Evolutionary conservation across 2,888 invertebrate genomes (phyloP).

Genomic region (Phaedon cochleariae): DNA sequence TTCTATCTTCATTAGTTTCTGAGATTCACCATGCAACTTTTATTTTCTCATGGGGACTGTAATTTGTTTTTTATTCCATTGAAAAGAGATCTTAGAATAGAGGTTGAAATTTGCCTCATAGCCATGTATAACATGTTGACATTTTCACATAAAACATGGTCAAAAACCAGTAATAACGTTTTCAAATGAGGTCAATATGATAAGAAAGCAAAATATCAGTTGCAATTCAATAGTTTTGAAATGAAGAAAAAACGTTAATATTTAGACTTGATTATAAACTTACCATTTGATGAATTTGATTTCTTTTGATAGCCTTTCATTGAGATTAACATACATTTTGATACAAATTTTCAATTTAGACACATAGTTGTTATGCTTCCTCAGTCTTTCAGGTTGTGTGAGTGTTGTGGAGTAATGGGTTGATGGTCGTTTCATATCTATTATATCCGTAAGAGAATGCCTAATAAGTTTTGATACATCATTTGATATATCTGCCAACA

Average conservation of each 20-base stretch:
- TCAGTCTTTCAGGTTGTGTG: slow-evolving; percentile 44
- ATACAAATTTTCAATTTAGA: slow-evolving; percentile 51
- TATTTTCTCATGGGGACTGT: too few species aligned
- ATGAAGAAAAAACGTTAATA: too few species aligned
- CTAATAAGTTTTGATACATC: slow-evolving; percentile 39
- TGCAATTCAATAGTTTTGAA: background rate
- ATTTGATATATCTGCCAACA: slow-evolving; percentile 31
- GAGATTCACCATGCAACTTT: too few species aligned
- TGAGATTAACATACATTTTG: slow-evolving; percentile 49
- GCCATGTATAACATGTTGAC: too few species aligned
- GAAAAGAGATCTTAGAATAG: too few species aligned
- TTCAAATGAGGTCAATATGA: slow-evolving; percentile 21
- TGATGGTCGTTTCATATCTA: background rate
- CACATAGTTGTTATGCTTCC: slow-evolving; percentile 48
- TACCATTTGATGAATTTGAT: slow-evolving; percentile 49
- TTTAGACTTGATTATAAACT: slow-evolving; percentile 11
- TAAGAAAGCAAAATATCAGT: background rate
- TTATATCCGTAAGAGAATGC: slow-evolving; percentile 20
- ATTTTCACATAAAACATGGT: too few species aligned
- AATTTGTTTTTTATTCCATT: too few species aligned
- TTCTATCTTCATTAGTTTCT: too few species aligned
- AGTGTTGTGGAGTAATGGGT: slow-evolving; percentile 31
- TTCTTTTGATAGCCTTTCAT: slow-evolving; percentile 49
- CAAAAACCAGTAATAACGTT: too few species aligned
- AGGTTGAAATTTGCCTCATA: too few species aligned